phyloP scores from a whole-genome alignment of 2,888 invertebrate species.

The Tineola bisselliella region DNA sequence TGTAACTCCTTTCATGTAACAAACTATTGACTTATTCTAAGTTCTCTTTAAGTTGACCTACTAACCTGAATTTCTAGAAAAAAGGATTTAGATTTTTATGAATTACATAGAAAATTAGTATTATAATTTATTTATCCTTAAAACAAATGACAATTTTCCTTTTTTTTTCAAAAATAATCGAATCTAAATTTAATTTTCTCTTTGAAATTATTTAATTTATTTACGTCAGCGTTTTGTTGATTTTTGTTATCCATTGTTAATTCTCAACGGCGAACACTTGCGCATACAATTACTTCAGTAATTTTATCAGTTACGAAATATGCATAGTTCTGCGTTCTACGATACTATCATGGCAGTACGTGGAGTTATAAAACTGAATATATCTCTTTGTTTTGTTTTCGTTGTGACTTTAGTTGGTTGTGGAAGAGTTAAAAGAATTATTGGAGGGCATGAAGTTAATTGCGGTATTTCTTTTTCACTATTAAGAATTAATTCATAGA shows the following conservation, averaged over 20 bases:
- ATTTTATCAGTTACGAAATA: not conserved
- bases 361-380: not conserved
- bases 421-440: slow-evolving; percentile 44
- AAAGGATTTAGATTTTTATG: not conserved
- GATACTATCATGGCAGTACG: not conserved
- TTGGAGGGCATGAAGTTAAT: slow-evolving; percentile 37
- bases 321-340: not conserved
- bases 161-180: too few relatives aligned
- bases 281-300: slow-evolving; percentile 5
- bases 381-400: not conserved
- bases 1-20: not conserved
- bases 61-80: not conserved
- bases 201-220: too few relatives aligned
- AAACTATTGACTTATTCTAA: not conserved
- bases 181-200: too few relatives aligned
- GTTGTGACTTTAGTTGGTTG: slow-evolving; percentile 21
- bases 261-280: slow-evolving; percentile 5
- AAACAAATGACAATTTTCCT: too few relatives aligned
- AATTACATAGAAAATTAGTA: not conserved
- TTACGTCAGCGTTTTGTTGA: not conserved
- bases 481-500: too few relatives aligned
- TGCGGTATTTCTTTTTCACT: slow-evolving; percentile 29
- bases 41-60: not conserved
- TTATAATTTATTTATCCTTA: not conserved
- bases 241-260: not conserved